Conservation (phyloP, 1,140 invertebrate genomes). For the Atta texana region DNA sequence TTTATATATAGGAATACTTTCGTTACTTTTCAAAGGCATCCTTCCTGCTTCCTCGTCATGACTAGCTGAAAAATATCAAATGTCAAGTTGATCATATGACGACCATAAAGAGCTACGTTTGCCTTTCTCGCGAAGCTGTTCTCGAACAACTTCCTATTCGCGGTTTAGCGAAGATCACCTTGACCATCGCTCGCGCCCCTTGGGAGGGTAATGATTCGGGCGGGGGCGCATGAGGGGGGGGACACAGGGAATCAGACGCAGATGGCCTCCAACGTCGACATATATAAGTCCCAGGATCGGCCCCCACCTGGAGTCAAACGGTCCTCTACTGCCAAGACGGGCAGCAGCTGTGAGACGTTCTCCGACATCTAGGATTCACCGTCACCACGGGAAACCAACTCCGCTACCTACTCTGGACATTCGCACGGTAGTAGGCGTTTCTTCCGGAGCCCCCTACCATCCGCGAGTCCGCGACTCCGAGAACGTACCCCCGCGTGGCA, state of each 20-base stretch:
- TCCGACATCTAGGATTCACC: constrained; percentile 62
- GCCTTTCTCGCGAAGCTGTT: constrained; percentile 18
- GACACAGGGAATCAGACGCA: constrained; percentile 54
- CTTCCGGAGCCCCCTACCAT: constrained; percentile 46
- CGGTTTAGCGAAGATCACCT: constrained; percentile 74
- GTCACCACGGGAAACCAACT: constrained; percentile 21
- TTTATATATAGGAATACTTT: background rate
- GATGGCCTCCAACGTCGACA: constrained; percentile 80
- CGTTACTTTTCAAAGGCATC: background rate
- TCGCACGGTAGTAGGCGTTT: constrained; percentile 37
- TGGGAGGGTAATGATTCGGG: constrained; percentile 57
- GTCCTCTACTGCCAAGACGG: constrained; percentile 71
- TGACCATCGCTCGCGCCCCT: constrained; percentile 76
- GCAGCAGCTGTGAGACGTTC: constrained; percentile 22
- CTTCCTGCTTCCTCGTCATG: constrained; percentile 37
- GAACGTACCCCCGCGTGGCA: constrained; percentile 61
- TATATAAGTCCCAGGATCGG: constrained; percentile 81
- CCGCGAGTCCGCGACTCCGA: constrained; percentile 34
- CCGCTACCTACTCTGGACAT: background rate
- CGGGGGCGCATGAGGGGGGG: constrained; percentile 28
- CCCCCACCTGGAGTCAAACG: constrained; percentile 80
- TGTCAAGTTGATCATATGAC: background rate
- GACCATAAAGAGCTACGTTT: constrained; percentile 10
- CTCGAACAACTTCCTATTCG: constrained; percentile 12
- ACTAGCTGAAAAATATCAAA: constrained; percentile 5